These are phyloP conservation scores for Alosa sapidissima DNA, from an alignment of 2,797 vertebrate genomes.

Conservation along the genomic window DNA sequence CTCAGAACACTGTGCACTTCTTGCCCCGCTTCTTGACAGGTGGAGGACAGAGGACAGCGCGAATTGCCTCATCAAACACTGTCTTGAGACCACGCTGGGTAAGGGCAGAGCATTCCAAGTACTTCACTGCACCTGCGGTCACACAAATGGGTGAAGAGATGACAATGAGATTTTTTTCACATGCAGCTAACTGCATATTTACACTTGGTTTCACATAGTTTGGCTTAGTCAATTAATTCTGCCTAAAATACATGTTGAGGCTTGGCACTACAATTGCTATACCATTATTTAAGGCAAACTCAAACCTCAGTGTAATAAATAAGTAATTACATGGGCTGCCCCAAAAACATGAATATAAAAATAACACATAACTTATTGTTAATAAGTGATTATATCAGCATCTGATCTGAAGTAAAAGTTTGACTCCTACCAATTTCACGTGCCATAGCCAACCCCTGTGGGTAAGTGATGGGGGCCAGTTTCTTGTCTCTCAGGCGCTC, in stretches of 20 bases:
- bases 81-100: slow-evolving; percentile 87
- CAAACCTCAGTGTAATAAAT: neutral
- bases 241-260: too few relatives aligned
- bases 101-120: slow-evolving; percentile 85
- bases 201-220: neutral
- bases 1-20: slow-evolving; percentile 81
- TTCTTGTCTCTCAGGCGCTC: slow-evolving; percentile 87
- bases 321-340: neutral
- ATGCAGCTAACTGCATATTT: neutral
- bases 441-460: slow-evolving; percentile 87
- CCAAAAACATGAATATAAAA: neutral
- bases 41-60: slow-evolving; percentile 85
- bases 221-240: neutral
- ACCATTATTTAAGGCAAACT: neutral
- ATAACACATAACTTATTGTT: neutral
- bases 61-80: slow-evolving; percentile 86
- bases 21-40: slow-evolving; percentile 84
- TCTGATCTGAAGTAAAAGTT: neutral
- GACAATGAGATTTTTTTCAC: neutral
- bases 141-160: neutral
- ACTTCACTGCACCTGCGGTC: slow-evolving; percentile 81
- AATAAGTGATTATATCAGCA: neutral
- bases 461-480: slow-evolving; percentile 86
- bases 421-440: slow-evolving; percentile 82
- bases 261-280: too few relatives aligned